phyloP scores from a whole-genome alignment of 2,888 invertebrate genomes.

The Sesamia inferens region DNA sequence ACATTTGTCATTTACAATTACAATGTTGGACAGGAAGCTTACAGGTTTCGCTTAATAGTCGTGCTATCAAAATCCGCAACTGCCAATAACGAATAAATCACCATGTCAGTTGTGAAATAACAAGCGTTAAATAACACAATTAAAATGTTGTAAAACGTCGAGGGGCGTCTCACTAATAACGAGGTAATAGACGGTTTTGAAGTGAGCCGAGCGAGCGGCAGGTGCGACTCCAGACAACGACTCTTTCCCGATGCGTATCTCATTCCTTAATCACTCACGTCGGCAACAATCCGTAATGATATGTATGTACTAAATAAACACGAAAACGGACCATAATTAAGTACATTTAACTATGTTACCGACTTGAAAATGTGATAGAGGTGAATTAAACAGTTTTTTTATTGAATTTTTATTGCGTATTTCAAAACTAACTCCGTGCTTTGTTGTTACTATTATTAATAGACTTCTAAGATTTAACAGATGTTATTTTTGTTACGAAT shows the following conservation, averaged over 20 bases:
- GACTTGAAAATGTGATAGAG: constrained; percentile 65
- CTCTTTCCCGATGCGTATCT: constrained; percentile 75
- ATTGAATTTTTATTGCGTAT: constrained; percentile 49
- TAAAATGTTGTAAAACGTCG: constrained; percentile 82
- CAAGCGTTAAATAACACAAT: constrained; percentile 84
- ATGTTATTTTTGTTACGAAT: constrained; percentile 15
- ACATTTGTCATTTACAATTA: constrained; percentile 29
- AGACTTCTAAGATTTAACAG: constrained; percentile 22
- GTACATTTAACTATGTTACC: constrained; percentile 73
- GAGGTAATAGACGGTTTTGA: constrained; percentile 81
- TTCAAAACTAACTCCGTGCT: constrained; percentile 35
- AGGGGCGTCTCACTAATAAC: constrained; percentile 82
- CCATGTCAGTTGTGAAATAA: constrained; percentile 73
- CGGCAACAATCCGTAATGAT: constrained; percentile 81
- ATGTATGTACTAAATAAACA: constrained; percentile 82
- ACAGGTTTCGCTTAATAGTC: constrained; percentile 35
- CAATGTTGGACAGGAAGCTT: constrained; percentile 37
- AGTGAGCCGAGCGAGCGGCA: constrained; percentile 71
- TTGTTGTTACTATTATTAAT: constrained; percentile 42
- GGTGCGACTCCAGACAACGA: constrained; percentile 75
- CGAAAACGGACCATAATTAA: constrained; percentile 75
- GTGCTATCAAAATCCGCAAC: constrained; percentile 59
- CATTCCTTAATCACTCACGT: constrained; percentile 81
- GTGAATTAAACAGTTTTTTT: constrained; percentile 61
- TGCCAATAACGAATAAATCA: constrained; percentile 71